phyloP scores from a whole-genome alignment of 2,888 invertebrate species.

The Acanthosepion lycidas region DNA sequence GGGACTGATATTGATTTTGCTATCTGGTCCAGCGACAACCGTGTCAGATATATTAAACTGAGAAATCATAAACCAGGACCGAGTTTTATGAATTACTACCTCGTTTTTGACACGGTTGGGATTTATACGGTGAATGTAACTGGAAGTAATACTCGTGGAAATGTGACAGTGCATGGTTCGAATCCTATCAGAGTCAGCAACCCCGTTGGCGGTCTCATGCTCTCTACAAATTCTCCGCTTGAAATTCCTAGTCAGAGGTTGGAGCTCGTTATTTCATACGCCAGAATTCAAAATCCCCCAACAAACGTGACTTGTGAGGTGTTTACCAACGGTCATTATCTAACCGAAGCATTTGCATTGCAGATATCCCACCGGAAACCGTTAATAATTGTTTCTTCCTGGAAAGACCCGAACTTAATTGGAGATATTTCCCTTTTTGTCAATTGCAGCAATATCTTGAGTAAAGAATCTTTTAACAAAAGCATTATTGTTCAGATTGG shows the following conservation, averaged over 20 bases:
- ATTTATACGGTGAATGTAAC: constrained; percentile 52
- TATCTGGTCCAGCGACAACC: constrained; percentile 52
- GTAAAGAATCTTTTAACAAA: constrained; percentile 52
- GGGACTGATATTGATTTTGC: constrained; percentile 56
- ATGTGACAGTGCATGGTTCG: constrained; percentile 40
- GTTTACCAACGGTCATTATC: background rate
- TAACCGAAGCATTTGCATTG: constrained; percentile 38
- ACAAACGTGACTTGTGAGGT: constrained; percentile 41
- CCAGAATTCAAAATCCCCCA: background rate
- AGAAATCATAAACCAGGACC: constrained; percentile 54
- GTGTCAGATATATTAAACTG: constrained; percentile 48
- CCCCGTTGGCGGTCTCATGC: constrained; percentile 53
- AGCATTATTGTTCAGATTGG: constrained; percentile 55
- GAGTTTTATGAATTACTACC: constrained; percentile 50
- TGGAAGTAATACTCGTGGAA: constrained; percentile 52
- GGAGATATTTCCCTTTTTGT: constrained; percentile 54
- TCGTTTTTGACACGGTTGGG: constrained; percentile 51
- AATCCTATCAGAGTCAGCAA: constrained; percentile 54
- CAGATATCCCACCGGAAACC: background rate
- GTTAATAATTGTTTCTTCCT: constrained; percentile 34
- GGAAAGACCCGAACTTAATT: constrained; percentile 49
- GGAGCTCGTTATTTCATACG: constrained; percentile 39
- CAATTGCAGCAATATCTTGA: constrained; percentile 58
- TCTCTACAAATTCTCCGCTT: constrained; percentile 52
- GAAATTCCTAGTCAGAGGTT: constrained; percentile 52